phyloP scores from a whole-genome alignment of 2,113 vertebrate species.

The Thymallus thymallus region DNA sequence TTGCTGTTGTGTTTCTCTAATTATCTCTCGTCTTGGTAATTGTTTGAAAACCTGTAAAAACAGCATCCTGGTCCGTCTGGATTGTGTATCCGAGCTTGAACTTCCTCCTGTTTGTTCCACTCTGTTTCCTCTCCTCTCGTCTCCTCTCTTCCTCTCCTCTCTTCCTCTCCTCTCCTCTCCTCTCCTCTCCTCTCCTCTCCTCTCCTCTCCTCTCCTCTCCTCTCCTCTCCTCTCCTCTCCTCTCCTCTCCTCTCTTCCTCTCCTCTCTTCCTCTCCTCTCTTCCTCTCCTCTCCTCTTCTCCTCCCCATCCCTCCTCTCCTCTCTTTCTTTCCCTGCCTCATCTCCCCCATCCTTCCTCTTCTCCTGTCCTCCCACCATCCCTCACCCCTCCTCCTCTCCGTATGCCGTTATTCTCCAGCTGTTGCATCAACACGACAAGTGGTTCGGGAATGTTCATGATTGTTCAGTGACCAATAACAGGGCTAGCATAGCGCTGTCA shows the following conservation, averaged over 20 bases:
- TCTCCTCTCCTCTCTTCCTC: too few relatives aligned
- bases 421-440: constrained; percentile 71
- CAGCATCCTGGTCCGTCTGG: background rate
- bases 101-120: background rate
- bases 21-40: background rate
- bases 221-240: too few relatives aligned
- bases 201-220: too few relatives aligned
- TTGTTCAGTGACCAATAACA: constrained; percentile 40
- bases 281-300: too few relatives aligned
- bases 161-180: too few relatives aligned
- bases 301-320: too few relatives aligned
- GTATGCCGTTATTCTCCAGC: constrained; percentile 60
- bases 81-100: background rate
- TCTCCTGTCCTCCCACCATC: background rate
- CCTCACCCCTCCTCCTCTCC: constrained; percentile 31
- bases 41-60: background rate
- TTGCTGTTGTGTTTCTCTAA: background rate
- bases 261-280: too few relatives aligned
- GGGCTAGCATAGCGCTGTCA: constrained; percentile 61
- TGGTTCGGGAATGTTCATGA: constrained; percentile 64
- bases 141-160: background rate
- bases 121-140: background rate
- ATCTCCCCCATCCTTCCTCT: background rate
- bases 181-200: too few relatives aligned
- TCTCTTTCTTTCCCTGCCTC: too few relatives aligned